Evolutionary conservation across 1,140 invertebrate species (phyloP).

Genomic region (Helicoverpa armigera): DNA sequence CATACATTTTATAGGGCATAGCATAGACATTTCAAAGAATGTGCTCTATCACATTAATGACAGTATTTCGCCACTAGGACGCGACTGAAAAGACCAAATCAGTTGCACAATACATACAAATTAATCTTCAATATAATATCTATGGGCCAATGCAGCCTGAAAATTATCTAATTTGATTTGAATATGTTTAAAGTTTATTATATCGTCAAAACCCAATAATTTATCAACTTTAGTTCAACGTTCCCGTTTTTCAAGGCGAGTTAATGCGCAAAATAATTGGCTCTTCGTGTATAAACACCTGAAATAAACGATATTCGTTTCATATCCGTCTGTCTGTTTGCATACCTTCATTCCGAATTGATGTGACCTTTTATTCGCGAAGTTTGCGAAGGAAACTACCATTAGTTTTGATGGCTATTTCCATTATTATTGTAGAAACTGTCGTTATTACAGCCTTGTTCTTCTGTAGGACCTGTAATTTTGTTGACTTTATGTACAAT

Average conservation of each 20-base stretch:
- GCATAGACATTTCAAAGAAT: too few relatives aligned
- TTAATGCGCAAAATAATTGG: background rate
- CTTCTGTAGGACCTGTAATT: background rate
- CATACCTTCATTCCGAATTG: conserved; percentile 2
- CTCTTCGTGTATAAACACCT: conserved; percentile 19
- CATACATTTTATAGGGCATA: too few relatives aligned
- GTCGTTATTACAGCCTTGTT: background rate
- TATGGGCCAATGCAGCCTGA: too few relatives aligned
- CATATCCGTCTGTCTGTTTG: conserved; percentile 8
- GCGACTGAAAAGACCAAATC: background rate
- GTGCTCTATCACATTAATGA: too few relatives aligned
- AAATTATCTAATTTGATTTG: too few relatives aligned
- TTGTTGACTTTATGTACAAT: background rate
- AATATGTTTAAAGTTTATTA: background rate
- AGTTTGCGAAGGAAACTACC: conserved; percentile 3
- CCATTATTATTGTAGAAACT: conserved; percentile 13
- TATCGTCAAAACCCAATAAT: background rate
- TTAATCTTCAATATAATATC: too few relatives aligned
- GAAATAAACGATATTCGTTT: conserved; percentile 36
- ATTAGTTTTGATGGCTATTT: conserved; percentile 11
- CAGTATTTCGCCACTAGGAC: too few relatives aligned
- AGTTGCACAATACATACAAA: background rate
- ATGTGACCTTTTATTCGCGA: background rate
- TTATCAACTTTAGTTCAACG: background rate
- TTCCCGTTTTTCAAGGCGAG: conserved; percentile 13